These are phyloP conservation scores for Oasisia sp. DNA, from an alignment of 2,888 invertebrate species.

Conservation along the genomic window DNA sequence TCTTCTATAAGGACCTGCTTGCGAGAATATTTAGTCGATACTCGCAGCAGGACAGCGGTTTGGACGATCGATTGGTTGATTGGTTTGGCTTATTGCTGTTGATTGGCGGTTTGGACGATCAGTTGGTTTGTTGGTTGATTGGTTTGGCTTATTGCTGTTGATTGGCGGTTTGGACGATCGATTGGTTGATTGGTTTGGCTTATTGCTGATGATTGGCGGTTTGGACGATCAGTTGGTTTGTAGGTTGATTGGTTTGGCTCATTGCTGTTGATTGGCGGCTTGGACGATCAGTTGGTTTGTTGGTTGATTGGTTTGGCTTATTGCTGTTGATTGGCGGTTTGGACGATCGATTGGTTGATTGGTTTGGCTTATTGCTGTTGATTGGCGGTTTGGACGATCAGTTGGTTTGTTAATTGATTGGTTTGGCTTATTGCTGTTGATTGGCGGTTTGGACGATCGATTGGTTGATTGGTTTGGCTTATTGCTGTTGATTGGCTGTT, in stretches of 20 bases:
- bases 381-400: too few species aligned
- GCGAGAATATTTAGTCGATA: too few species aligned
- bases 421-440: background rate
- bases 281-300: too few species aligned
- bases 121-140: background rate
- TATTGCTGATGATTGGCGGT: background rate
- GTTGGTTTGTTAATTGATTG: too few species aligned
- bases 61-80: too few species aligned
- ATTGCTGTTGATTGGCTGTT: too few species aligned
- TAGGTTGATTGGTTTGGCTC: background rate
- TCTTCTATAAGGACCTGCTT: too few species aligned
- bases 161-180: too few species aligned
- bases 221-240: background rate
- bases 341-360: background rate
- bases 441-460: background rate
- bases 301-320: background rate
- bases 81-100: background rate
- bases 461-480: background rate
- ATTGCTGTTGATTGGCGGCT: background rate
- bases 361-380: too few species aligned
- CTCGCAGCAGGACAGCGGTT: too few species aligned
- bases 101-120: background rate
- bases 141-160: background rate
- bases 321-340: background rate
- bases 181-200: background rate